A percentile compares a stretch with the other conserved stretches of the same genome.
phyloP scores from a whole-genome alignment of 2,113 vertebrate genomes.

The Bos javanicus region DNA sequence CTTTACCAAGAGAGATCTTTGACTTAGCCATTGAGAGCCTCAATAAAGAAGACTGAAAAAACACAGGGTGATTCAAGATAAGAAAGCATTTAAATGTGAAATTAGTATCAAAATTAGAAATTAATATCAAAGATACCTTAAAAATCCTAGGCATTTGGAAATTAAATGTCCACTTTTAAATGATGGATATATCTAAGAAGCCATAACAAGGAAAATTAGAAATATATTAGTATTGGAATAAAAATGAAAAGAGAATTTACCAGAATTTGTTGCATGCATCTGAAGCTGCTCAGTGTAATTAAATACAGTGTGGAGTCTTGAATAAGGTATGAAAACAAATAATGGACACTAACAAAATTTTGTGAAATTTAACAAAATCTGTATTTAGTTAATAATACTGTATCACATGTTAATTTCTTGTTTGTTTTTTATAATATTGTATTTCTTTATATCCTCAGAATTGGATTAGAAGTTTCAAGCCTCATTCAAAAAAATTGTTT shows the following conservation, averaged over 20 bases:
- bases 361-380: not conserved
- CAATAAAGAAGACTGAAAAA: not conserved
- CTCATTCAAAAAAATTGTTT: not conserved
- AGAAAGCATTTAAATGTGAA: not conserved
- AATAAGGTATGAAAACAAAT: not conserved
- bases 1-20: not conserved
- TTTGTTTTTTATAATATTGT: not conserved
- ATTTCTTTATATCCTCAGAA: not conserved
- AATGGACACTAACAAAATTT: not conserved
- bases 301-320: not conserved
- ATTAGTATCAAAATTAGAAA: not conserved
- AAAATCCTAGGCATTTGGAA: not conserved
- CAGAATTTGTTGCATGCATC: not conserved
- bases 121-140: not conserved
- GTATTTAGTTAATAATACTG: not conserved
- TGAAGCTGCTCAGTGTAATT: not conserved
- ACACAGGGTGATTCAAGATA: not conserved
- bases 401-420: not conserved
- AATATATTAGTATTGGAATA: not conserved
- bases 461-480: not conserved
- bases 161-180: not conserved
- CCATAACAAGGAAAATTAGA: not conserved
- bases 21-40: not conserved
- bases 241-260: not conserved
- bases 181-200: not conserved